phyloP scores from a whole-genome alignment of 2,113 vertebrate genomes.

The Bothrops jararaca region DNA sequence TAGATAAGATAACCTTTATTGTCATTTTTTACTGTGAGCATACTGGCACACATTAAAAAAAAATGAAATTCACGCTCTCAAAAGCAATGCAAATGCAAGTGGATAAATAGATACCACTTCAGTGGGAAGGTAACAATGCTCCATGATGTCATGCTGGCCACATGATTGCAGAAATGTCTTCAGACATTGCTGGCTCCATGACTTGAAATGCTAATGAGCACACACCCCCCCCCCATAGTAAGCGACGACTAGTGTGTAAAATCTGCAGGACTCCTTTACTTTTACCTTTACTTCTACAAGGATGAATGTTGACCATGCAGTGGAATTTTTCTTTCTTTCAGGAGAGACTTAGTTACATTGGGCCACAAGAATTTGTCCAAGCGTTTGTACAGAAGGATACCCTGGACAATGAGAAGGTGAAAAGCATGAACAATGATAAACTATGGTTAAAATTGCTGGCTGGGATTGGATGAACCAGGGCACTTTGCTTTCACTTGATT shows the following conservation, averaged over 20 bases:
- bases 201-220: neutral
- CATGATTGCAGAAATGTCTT: neutral
- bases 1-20: too few relatives aligned
- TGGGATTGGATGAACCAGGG: neutral
- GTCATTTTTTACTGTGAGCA: too few relatives aligned
- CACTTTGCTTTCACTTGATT: too few relatives aligned
- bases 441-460: neutral
- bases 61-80: too few relatives aligned
- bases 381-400: conserved; percentile 89
- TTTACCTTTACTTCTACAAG: neutral
- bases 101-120: neutral
- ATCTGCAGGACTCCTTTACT: neutral
- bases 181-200: neutral
- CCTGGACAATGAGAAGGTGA: conserved; percentile 89
- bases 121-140: neutral
- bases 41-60: too few relatives aligned
- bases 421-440: neutral
- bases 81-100: neutral
- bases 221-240: neutral
- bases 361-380: conserved; percentile 93
- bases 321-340: conserved; percentile 58
- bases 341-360: conserved; percentile 93
- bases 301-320: neutral
- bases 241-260: neutral
- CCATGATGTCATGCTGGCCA: neutral